Base-by-base conservation (phyloP, 2,888 invertebrate genomes). In the Eupithecia vulgata region DNA sequence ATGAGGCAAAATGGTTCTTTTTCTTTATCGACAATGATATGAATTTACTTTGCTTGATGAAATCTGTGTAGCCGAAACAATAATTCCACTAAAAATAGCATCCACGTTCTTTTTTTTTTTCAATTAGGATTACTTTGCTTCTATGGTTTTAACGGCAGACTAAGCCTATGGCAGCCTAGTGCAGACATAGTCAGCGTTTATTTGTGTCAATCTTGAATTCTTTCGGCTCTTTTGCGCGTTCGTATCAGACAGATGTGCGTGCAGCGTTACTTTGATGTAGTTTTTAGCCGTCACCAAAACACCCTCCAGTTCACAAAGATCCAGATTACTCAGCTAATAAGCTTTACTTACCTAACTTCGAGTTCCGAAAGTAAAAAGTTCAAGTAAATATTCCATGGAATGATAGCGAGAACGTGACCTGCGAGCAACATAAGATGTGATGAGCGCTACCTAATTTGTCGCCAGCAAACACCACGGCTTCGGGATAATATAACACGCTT, bases 331-430 rank as follows among this genome's bases (percentile, higher is more conserved):
- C 64, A 35, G 35, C n/a, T 40, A 37, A 64, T 40, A 64, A 65
- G 68, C 30, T 8, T 73, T 59, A 74, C 52, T 73, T 59, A 74
- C 52, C 67, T 72, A 76, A 78, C 81, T 65, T 75, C 80, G 81
- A 83, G 82, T 82, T 81, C 80, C 78, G 66, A 72, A 79, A 81
- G 85, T 85, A 81, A 73, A 5, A 67, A 72, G 70, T 75, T 80
- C 82, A 84, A 85, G 85, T 87, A 87, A 88, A 88, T 86, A 88
- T 85, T 82, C 81, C 72, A 78, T 74, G 79, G 82, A 84, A 85
- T 85, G 88, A 90, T 90, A 80, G 86, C 78, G 68, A 48, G 82
- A 76, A 83, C 90, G 91, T 91, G 91, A 88, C 86, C 81, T 71
- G 88, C 82, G 84, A 82, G 79, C 78, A 80, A 83, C 87, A 69